Base-by-base conservation (phyloP, 2,797 vertebrate genomes). In the Phalloptychus januarius region DNA sequence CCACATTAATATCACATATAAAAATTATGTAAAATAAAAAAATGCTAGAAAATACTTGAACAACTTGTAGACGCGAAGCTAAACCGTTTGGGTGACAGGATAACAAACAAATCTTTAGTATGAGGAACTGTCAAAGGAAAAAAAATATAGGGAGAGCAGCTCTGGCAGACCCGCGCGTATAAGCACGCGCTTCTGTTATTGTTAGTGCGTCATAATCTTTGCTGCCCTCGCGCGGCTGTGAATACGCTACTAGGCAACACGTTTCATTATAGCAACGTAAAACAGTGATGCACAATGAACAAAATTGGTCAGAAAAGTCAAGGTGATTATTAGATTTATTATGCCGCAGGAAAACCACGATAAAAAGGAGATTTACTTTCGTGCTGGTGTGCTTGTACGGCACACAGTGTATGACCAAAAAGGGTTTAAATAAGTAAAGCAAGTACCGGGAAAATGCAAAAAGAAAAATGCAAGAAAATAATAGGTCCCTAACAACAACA, bases 191-290 rank as follows among this genome's bases (percentile, higher is more conserved):
- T 50, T 25, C 7, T 15, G 20, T 36, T n/a, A 5, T 0, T 38
- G n/a, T 0, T 0, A 0, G 38, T 12, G 48, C 56, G 48, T 84
- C 72, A 67, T 78, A 56, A 80, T 23, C 87, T 87, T 72, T 93
- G 91, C 89, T 85, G n/a, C 93, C 91, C 85, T 87, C 91, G 54
- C 67, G 90, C 67, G 93, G 87, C 70, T 52, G 7, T 16, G 13
- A 33, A 50, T n/a, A 54, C 71, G 79, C 84, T 45, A 79, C 86
- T 38, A 28, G 50, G 25, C 25, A n/a, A 61, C n/a, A 18, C 5
- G 10, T 4, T 44, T 38, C 6, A 52, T 11, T 38, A 25, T 23
- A 52, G 48, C 20, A 10, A 52, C 45, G 38, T 50, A 0, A 46
- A 16, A 50, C 4, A 1, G 46, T 11, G 40, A 13, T 46, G 58